Conservation (phyloP, 1,140 invertebrate species). For the Tetragonula clypearis region DNA sequence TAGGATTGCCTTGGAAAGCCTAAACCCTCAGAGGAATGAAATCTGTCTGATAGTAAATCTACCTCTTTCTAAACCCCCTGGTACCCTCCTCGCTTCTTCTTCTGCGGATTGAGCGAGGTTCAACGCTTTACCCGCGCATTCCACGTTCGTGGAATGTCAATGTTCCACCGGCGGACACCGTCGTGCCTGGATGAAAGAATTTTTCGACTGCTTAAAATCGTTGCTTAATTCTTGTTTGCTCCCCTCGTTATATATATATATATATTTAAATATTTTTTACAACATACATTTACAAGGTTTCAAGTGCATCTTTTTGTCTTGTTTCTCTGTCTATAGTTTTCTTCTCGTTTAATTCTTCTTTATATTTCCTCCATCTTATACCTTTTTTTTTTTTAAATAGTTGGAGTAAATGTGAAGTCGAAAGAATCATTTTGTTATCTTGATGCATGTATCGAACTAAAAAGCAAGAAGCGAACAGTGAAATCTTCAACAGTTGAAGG, state of each 20-base stretch:
- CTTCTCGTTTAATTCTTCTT: neutral
- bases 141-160: slow-evolving; percentile 40
- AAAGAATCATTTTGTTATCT: neutral
- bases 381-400: neutral
- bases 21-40: slow-evolving; percentile 67
- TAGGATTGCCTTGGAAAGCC: slow-evolving; percentile 73
- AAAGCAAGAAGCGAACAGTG: slow-evolving; percentile 14
- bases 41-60: slow-evolving; percentile 73
- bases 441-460: neutral
- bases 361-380: too few relatives aligned
- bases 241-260: neutral
- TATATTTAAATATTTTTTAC: neutral
- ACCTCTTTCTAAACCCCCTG: slow-evolving; percentile 49
- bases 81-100: slow-evolving; percentile 1
- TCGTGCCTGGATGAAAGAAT: neutral
- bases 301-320: accelerated
- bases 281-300: too few relatives aligned
- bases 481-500: slow-evolving; percentile 20
- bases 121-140: slow-evolving; percentile 41
- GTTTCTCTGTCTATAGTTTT: neutral
- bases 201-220: neutral
- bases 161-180: neutral
- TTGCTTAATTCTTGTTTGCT: too few relatives aligned
- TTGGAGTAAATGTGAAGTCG: accelerated
- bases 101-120: slow-evolving; percentile 15